phyloP scores from a whole-genome alignment of 1,140 invertebrate species.

The Drosophila seguyi region DNA sequence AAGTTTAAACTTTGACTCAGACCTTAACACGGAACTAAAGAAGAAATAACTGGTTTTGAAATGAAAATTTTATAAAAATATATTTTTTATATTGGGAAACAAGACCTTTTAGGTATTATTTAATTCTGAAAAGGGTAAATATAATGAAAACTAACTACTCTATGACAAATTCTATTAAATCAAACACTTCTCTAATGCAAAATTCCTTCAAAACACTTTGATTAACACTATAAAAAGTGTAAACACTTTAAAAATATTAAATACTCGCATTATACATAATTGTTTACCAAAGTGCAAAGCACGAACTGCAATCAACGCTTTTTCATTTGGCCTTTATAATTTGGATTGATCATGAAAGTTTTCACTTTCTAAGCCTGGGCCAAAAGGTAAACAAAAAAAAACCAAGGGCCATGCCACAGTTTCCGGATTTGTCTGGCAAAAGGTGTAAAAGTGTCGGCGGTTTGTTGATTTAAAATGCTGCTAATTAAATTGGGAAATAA shows the following conservation, averaged over 20 bases:
- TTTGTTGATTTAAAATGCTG: conserved; percentile 50
- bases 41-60: not conserved
- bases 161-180: no score
- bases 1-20: not conserved
- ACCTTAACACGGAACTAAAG: not conserved
- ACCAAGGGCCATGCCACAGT: conserved; percentile 10
- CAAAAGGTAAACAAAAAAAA: conserved; percentile 21
- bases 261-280: conserved; percentile 10
- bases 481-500: conserved; percentile 50
- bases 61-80: not conserved
- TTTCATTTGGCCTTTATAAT: conserved; percentile 32
- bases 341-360: conserved; percentile 40
- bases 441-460: conserved; percentile 43
- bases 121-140: no score
- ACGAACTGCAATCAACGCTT: conserved; percentile 40
- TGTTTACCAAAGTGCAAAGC: conserved; percentile 25
- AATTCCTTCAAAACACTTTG: not conserved
- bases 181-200: not conserved
- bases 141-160: no score
- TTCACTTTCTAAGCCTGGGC: conserved; percentile 53
- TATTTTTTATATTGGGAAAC: no score
- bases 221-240: conserved; percentile 3
- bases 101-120: not conserved
- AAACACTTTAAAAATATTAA: conserved; percentile 1
- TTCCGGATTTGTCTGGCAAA: conserved; percentile 41